phyloP scores from a whole-genome alignment of 2,888 invertebrate genomes.

The Heliothis peltigera region DNA sequence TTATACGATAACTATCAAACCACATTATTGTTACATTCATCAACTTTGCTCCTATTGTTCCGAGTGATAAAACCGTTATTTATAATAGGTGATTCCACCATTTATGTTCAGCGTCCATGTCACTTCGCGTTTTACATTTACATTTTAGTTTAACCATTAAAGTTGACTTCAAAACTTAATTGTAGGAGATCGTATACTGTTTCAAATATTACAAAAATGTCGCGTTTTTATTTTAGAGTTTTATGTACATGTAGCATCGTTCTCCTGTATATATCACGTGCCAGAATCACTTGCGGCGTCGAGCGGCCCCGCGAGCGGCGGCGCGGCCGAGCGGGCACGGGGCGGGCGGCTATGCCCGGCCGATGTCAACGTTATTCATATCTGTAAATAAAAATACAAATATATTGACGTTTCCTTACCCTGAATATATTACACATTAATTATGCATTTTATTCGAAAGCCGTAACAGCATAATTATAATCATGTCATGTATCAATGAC shows the following conservation, averaged over 20 bases:
- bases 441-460: constrained; percentile 56
- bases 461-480: constrained; percentile 53
- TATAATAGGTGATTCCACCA: constrained; percentile 83
- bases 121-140: constrained; percentile 83
- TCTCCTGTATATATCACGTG: constrained; percentile 85
- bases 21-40: constrained; percentile 86
- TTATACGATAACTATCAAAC: constrained; percentile 90
- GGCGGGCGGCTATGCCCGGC: constrained; percentile 65
- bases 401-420: constrained; percentile 43
- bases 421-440: constrained; percentile 55
- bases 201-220: constrained; percentile 90
- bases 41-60: constrained; percentile 81
- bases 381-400: constrained; percentile 75
- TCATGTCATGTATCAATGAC: constrained; percentile 49
- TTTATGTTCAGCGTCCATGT: constrained; percentile 82
- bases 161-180: constrained; percentile 90
- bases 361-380: constrained; percentile 84
- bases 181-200: constrained; percentile 90
- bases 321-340: constrained; percentile 52
- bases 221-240: constrained; percentile 70
- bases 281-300: constrained; percentile 62
- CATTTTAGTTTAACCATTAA: constrained; percentile 83
- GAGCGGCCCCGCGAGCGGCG: constrained; percentile 51
- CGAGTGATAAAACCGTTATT: constrained; percentile 79
- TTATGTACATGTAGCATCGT: constrained; percentile 89